Base-by-base conservation (phyloP, 2,797 vertebrate genomes). In the Gymnocypris eckloni region DNA sequence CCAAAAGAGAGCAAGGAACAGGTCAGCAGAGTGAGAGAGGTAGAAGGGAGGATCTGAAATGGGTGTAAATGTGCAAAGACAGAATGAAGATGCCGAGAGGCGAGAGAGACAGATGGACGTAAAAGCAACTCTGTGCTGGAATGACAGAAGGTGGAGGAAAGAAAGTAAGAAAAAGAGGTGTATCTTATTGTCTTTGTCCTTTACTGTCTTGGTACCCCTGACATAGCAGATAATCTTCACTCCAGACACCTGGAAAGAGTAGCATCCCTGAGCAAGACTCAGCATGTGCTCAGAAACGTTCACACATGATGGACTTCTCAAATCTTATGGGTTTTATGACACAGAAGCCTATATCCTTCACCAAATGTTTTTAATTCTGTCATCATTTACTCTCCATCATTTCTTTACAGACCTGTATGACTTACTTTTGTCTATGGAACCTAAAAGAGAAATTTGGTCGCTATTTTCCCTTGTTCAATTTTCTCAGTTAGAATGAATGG, bases 171-270 rank as follows among this genome's bases (percentile, higher is more conserved):
- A 41, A 33, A 6, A 73, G 48, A 2, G 28, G 45, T 37, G 61
- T 33, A 71, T 73, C 66, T 83, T 76, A 39, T 80, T 67, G 72
- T 39, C 83, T 86, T 80, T 87, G 87, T 84, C 77, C 82, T 86
- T 85, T 85, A 86, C 81, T 82, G 89, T 90, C 86, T 84, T 73
- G 52, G 52, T 82, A n/a, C 79, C 85, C 77, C 88, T 87, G 87
- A 88, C 84, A 87, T 54, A 48, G 80, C 81, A 88, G 82, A 86
- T 86, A 81, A 85, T 86, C 75, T 84, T 90, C 90, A 87, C 52
- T 73, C 28, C 77, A 79, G 84, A 85, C 87, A 83, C 86, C 83
- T 79, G 52, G 56, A 56, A 79, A 56, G 39, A 84, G 66, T 12
- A 56, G 56, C 6, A 1, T 13, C 48, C 56, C 81, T 84, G 22